A percentile compares a stretch with the other conserved stretches of the same genome.
Conservation (phyloP, 2,113 vertebrate species). For the Oostethus manadensis region DNA sequence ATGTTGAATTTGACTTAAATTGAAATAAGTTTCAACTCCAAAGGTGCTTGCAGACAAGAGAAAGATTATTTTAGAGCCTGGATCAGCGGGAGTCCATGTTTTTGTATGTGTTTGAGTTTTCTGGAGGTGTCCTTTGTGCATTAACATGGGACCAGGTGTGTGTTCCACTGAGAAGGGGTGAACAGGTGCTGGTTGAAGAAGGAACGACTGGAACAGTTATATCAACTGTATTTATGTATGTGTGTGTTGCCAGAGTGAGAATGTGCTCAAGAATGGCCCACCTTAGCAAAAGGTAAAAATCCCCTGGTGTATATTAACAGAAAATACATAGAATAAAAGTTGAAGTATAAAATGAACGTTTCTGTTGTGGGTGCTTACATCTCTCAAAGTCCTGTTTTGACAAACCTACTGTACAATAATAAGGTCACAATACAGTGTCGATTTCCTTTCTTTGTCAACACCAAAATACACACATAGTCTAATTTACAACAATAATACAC, state of each 20-base stretch:
- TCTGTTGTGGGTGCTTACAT: not conserved
- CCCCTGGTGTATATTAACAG: conserved; percentile 38
- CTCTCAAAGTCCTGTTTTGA: not conserved
- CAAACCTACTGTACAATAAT: not conserved
- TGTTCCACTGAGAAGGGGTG: conserved; percentile 7
- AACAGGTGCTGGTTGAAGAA: not conserved
- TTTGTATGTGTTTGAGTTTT: conserved; percentile 26
- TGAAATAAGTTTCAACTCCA: not conserved
- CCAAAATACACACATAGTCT: not conserved
- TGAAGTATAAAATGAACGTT: conserved; percentile 9
- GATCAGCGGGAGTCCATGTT: conserved; percentile 9
- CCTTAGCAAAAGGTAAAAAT: conserved; percentile 16
- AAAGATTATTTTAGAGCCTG: conserved; percentile 2
- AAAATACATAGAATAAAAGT: conserved; percentile 44
- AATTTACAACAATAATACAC: no score
- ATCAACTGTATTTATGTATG: conserved; percentile 22
- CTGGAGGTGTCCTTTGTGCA: conserved; percentile 13
- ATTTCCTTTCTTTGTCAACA: not conserved
- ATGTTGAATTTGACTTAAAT: not conserved
- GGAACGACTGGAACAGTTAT: conserved; percentile 23
- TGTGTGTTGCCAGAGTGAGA: conserved; percentile 5
- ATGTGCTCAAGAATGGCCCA: conserved; percentile 26
- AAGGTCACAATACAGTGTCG: not conserved
- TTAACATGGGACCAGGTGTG: conserved; percentile 36
- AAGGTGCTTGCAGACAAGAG: not conserved